Evolutionary conservation across 1,140 invertebrate genomes (phyloP), one percentile per base, ranked within the genome.

Genomic region (Meloidogyne floridensis): DNA sequence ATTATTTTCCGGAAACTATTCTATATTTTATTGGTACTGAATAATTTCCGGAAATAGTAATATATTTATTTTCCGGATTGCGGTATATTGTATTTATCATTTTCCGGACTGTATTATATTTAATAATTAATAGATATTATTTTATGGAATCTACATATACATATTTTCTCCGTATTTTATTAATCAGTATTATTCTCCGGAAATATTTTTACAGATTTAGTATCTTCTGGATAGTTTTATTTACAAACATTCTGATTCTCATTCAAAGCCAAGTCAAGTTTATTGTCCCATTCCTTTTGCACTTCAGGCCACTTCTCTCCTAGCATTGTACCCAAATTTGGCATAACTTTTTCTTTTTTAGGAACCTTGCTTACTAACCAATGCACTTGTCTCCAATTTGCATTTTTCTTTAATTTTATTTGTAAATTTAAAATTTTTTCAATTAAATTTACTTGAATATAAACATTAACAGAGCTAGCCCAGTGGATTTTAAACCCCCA

Each of bases 391-490:
- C 88, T 82, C 88, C 88, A 89, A 80, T 89, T 89, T 32, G 8
- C 7, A 78, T 51, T 20, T 70, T 79, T 11, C 77, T 70, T 43
- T 18, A 65, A 77, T 20, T 11, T 18, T 51, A 70, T 70, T 56
- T 51, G 18, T 18, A 70, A 78, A 69, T 8, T 20, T 77, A 43
- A 47, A 47, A 47, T 32, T 77, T 47, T 80, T 70, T 65, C 0
- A 18, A 80, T 47, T n/a, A 54, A 4, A 47, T 70, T 43, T 87
- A 92, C 92, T 88, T 92, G 91, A 72, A 92, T 91, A 85, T 93
- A 93, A 18, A 92, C 90, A 72, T 91, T 89, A 20, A 93, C 90
- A 18, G 92, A 91, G 80, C 90, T 90, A 4, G 91, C 91, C 80
- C 91, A 89, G 47, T 91, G 86, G 51, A 91, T 83, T 79, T 91